phyloP scores from a whole-genome alignment of 2,797 vertebrate species.

The Oceanodroma leucorhoa region DNA sequence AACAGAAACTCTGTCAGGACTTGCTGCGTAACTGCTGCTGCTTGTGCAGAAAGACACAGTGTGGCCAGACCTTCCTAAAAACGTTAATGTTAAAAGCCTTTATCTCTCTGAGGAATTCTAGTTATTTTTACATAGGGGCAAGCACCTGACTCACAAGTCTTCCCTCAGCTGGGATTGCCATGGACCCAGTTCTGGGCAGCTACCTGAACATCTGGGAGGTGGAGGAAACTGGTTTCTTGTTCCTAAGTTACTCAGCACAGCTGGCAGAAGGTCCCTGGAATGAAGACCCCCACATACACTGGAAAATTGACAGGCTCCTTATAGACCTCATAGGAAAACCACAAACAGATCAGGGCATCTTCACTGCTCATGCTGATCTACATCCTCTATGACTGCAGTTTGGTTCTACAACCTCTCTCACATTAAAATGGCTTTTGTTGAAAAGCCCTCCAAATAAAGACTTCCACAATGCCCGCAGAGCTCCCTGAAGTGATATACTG shows the following conservation, averaged over 20 bases:
- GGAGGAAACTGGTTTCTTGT: not conserved
- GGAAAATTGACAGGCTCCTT: not conserved
- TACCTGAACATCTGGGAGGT: not conserved
- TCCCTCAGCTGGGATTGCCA: not conserved
- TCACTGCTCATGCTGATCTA: not conserved
- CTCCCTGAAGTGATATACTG: not conserved
- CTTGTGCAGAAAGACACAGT: not conserved
- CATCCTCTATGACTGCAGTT: not conserved
- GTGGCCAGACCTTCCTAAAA: not conserved
- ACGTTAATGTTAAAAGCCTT: not conserved
- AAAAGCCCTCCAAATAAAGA: not conserved
- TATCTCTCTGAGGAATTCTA: conserved; percentile 19
- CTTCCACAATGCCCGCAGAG: not conserved
- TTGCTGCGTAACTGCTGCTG: not conserved
- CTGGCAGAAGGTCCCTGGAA: not conserved
- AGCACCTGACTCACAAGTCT: not conserved
- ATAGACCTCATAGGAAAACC: not conserved
- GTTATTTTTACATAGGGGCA: not conserved
- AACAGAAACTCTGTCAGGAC: not conserved
- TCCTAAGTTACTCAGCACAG: not conserved
- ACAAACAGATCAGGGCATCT: not conserved
- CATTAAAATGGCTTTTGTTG: not conserved
- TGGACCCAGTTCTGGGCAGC: not conserved
- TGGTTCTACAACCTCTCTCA: not conserved
- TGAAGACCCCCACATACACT: not conserved